phyloP scores from a whole-genome alignment of 2,888 invertebrate genomes.

The Himalopsyche anomala region DNA sequence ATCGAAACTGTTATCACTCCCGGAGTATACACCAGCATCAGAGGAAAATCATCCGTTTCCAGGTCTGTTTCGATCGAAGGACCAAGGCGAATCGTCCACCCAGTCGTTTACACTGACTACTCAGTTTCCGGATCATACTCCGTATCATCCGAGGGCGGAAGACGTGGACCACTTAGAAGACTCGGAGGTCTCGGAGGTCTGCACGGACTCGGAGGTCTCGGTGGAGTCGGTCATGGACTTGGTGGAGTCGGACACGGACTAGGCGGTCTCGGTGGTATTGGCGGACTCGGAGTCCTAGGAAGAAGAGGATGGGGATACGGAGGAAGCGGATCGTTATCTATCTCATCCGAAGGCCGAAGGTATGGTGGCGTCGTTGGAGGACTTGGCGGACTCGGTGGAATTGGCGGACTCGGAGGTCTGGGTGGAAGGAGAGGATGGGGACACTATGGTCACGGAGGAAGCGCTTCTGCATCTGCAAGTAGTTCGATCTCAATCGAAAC shows the following conservation, averaged over 20 bases:
- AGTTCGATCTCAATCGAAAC: too few relatives aligned
- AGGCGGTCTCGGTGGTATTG: constrained; percentile 36
- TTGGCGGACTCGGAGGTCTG: constrained; percentile 19
- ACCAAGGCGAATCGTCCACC: not conserved
- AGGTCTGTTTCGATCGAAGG: not conserved
- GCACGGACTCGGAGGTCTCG: not conserved
- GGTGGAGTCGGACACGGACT: not conserved
- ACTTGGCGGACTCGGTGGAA: constrained; percentile 29
- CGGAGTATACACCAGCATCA: not conserved
- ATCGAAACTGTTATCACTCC: constrained; percentile 50
- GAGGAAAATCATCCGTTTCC: not conserved
- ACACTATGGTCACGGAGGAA: constrained; percentile 41
- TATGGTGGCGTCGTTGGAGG: constrained; percentile 28
- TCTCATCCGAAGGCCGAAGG: not conserved
- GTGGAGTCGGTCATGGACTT: constrained; percentile 35
- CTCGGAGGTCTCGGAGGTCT: constrained; percentile 29
- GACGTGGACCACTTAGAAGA: not conserved
- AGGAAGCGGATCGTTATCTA: not conserved
- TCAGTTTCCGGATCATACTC: constrained; percentile 9
- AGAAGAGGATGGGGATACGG: too few relatives aligned
- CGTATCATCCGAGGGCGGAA: not conserved
- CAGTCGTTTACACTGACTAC: too few relatives aligned
- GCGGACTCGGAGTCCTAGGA: not conserved
- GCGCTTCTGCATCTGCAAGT: constrained; percentile 32
- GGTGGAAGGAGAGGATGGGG: constrained; percentile 41